Evolutionary conservation across 2,888 invertebrate genomes (phyloP).

Genomic region (Omphaloscelis lunosa): DNA sequence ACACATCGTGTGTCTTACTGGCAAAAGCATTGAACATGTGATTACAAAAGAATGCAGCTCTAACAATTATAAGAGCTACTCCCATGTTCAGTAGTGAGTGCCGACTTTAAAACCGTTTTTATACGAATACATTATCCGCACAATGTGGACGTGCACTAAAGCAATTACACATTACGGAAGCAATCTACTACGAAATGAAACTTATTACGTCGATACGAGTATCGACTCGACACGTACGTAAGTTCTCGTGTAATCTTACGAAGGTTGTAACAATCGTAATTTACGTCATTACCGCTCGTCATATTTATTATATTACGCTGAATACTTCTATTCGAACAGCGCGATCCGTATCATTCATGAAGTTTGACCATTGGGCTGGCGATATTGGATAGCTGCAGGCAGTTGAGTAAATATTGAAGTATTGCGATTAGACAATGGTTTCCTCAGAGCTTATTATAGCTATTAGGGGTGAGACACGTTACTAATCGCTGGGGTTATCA

Average conservation of each 20-base stretch:
- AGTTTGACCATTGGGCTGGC: constrained; percentile 20
- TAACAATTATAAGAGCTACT: constrained; percentile 60
- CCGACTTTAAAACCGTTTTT: constrained; percentile 66
- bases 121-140: constrained; percentile 68
- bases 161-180: constrained; percentile 83
- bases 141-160: constrained; percentile 64
- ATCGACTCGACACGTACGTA: constrained; percentile 69
- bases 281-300: constrained; percentile 72
- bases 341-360: constrained; percentile 34
- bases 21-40: constrained; percentile 52
- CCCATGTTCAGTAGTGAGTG: constrained; percentile 45
- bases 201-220: constrained; percentile 75
- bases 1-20: constrained; percentile 45
- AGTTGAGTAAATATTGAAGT: constrained; percentile 61
- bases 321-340: constrained; percentile 48
- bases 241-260: constrained; percentile 72
- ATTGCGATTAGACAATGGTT: constrained; percentile 57
- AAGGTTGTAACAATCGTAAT: constrained; percentile 72
- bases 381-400: constrained; percentile 41
- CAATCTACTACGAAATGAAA: constrained; percentile 77
- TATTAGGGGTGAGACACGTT: constrained; percentile 69
- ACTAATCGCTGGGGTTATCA: constrained; percentile 76
- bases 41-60: constrained; percentile 56
- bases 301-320: constrained; percentile 65
- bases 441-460: constrained; percentile 53